These are phyloP conservation scores for Ia io DNA, from an alignment of 2,113 vertebrate genomes.

Conservation along the genomic window DNA sequence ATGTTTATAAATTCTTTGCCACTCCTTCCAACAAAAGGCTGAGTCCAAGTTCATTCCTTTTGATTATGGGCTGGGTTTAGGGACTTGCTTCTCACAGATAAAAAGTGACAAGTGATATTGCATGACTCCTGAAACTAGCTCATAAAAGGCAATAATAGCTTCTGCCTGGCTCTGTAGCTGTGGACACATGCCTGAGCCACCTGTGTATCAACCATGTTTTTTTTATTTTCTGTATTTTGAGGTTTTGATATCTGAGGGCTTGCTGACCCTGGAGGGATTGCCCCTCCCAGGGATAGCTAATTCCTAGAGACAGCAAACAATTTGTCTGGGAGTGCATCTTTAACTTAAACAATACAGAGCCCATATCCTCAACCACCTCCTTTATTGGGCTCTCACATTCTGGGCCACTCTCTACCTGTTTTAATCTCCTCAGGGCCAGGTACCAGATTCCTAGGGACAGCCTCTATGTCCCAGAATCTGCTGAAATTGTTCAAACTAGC, in stretches of 20 bases:
- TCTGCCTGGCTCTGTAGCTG: not conserved
- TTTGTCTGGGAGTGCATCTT: not conserved
- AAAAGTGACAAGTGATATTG: not conserved
- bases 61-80: not conserved
- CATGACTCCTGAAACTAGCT: not conserved
- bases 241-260: not conserved
- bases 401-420: not conserved
- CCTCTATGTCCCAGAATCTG: not conserved
- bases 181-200: not conserved
- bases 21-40: not conserved
- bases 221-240: slow-evolving; percentile 24
- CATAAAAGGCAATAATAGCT: not conserved
- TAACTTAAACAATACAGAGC: not conserved
- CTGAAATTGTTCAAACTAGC: not conserved
- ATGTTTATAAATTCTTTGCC: not conserved
- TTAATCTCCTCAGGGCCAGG: not conserved
- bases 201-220: not conserved
- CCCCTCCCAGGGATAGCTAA: not conserved
- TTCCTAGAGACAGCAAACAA: not conserved
- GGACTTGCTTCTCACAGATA: not conserved
- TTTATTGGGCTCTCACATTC: not conserved
- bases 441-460: not conserved
- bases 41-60: not conserved
- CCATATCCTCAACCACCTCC: not conserved
- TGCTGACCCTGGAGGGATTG: not conserved